A percentile compares a stretch with the other conserved stretches of the same genome.
Evolutionary conservation across 2,888 invertebrate genomes (phyloP).

Genomic region (Sinhomidia bicolor): DNA sequence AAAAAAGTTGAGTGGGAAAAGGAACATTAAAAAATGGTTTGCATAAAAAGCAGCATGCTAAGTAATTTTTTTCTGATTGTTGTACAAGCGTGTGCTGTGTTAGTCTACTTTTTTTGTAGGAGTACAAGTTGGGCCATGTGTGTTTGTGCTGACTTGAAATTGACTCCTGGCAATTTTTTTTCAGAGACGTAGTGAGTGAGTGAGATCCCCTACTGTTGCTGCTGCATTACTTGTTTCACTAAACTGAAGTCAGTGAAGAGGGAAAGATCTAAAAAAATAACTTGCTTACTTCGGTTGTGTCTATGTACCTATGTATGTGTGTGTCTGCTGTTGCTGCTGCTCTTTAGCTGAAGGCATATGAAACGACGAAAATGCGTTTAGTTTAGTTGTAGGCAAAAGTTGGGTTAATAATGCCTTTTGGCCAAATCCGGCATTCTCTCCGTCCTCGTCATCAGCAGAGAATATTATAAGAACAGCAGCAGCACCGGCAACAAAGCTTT

Average conservation of each 20-base stretch:
- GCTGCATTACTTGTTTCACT: constrained; percentile 38
- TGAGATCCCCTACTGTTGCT: constrained; percentile 67
- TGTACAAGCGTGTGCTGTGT: not conserved
- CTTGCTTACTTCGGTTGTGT: constrained; percentile 54
- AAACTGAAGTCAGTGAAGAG: constrained; percentile 10
- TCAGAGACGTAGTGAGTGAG: constrained; percentile 20
- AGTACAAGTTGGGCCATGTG: constrained; percentile 47
- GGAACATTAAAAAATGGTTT: constrained; percentile 3
- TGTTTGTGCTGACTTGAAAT: constrained; percentile 68
- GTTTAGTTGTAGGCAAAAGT: constrained; percentile 80
- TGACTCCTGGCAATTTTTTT: constrained; percentile 65
- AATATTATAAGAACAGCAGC: not conserved
- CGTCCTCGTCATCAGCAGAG: constrained; percentile 76
- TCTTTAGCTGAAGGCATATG: constrained; percentile 64
- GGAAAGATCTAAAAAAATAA: constrained; percentile 55
- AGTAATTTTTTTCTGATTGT: constrained; percentile 44
- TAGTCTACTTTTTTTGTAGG: constrained; percentile 44
- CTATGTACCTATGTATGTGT: constrained; percentile 14
- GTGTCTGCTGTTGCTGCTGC: constrained; percentile 39
- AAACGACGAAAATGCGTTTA: constrained; percentile 78
- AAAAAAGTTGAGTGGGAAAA: constrained; percentile 13
- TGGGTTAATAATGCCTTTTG: constrained; percentile 80
- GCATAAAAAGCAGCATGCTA: constrained; percentile 37
- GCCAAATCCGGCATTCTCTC: constrained; percentile 80
- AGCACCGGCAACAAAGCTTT: constrained; percentile 26